These are phyloP conservation scores for Meles meles DNA, from an alignment of 2,113 vertebrate genomes.

Conservation along the genomic window DNA sequence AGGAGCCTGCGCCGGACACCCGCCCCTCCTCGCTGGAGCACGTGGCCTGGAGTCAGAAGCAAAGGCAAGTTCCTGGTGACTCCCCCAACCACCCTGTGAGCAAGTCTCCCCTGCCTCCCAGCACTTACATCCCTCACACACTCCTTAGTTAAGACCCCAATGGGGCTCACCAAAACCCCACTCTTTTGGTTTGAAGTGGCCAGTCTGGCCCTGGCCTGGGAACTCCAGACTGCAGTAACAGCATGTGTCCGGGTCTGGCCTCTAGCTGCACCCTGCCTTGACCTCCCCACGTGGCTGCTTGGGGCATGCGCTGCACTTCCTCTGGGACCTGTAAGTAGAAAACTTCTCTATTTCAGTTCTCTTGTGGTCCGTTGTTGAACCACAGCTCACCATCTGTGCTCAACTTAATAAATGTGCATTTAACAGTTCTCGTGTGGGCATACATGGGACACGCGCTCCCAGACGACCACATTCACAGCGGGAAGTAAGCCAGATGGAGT, in stretches of 20 bases:
- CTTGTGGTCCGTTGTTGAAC: neutral
- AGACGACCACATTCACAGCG: too few relatives aligned
- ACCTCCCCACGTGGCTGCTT: neutral
- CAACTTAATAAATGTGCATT: neutral
- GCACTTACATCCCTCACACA: too few relatives aligned
- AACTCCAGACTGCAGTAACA: neutral
- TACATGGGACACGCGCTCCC: rapidly evolving
- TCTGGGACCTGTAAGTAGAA: too few relatives aligned
- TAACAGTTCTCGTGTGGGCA: neutral
- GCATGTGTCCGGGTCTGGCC: neutral
- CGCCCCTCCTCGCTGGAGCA: neutral
- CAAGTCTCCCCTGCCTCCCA: neutral
- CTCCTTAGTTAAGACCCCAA: neutral
- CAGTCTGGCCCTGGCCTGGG: neutral
- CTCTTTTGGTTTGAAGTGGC: neutral
- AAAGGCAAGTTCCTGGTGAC: neutral
- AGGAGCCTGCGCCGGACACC: neutral
- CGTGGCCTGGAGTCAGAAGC: neutral
- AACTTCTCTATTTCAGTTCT: neutral
- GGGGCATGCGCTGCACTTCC: neutral
- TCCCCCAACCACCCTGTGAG: neutral
- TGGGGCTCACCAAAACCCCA: neutral
- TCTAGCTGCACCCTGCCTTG: neutral
- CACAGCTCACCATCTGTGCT: neutral
- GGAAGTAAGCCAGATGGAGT: too few relatives aligned